Conservation (phyloP, 2,888 invertebrate genomes). For the Caenorhabditis sp. region DNA sequence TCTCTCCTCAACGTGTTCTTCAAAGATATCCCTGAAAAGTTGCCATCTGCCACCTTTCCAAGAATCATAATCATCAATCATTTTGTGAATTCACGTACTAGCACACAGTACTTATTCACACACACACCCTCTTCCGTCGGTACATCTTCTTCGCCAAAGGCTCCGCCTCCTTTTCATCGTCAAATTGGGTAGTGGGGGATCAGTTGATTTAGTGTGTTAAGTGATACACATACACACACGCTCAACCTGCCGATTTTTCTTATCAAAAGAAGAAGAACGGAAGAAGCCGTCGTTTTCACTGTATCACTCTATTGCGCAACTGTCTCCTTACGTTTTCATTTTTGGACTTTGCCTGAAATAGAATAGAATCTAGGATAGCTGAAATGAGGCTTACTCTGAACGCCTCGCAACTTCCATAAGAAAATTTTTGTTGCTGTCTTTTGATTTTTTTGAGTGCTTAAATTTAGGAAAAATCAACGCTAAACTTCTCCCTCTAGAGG, state of each 20-base stretch:
- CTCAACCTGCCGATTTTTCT: conserved; percentile 18
- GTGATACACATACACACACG: conserved; percentile 9
- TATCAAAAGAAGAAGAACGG: conserved; percentile 16
- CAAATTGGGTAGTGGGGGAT: neutral
- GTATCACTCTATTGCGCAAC: conserved; percentile 23
- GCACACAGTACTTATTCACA: conserved; percentile 31
- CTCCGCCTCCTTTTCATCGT: conserved; percentile 30
- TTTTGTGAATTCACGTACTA: conserved; percentile 23
- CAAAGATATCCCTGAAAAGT: conserved; percentile 42
- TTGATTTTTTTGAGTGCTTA: too few species aligned
- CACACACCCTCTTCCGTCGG: conserved; percentile 5
- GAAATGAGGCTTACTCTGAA: neutral
- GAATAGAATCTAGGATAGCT: neutral
- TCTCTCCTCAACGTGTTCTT: conserved; percentile 39
- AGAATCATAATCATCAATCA: conserved; percentile 41
- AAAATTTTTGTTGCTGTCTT: too few species aligned
- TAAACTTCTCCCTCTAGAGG: too few species aligned
- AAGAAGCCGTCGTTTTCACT: conserved; percentile 13
- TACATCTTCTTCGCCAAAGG: conserved; percentile 7
- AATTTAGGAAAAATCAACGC: too few species aligned
- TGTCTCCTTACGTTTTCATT: conserved; percentile 4
- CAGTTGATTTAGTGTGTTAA: conserved; percentile 39
- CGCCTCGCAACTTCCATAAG: too few species aligned
- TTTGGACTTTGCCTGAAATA: neutral
- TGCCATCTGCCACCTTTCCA: neutral